phyloP scores from a whole-genome alignment of 2,113 vertebrate genomes.

The Castor canadensis region DNA sequence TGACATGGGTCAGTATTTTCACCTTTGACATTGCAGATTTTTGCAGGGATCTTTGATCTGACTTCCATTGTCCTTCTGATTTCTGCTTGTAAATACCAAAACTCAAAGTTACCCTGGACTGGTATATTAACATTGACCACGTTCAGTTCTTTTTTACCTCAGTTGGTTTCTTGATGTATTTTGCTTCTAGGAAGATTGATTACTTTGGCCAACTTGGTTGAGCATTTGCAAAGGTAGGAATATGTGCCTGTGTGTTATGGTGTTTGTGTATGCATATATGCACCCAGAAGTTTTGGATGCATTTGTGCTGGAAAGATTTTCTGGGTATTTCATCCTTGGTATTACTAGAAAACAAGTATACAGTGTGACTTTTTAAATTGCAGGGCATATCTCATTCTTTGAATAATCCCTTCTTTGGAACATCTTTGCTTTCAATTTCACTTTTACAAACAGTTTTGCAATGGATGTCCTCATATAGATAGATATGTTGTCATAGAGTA shows the following conservation, averaged over 20 bases:
- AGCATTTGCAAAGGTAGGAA: neutral
- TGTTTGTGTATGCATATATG: neutral
- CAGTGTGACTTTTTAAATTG: neutral
- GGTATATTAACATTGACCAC: neutral
- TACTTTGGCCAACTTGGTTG: constrained; percentile 12
- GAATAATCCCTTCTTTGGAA: neutral
- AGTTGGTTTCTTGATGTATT: neutral
- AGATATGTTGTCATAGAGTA: neutral
- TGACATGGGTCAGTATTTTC: neutral
- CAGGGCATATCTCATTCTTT: neutral
- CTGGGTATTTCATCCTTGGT: neutral
- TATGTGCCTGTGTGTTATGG: neutral
- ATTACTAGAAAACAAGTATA: neutral
- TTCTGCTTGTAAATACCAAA: constrained; percentile 6
- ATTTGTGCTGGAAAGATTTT: neutral
- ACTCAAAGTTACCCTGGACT: neutral
- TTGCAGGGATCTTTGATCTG: constrained; percentile 12
- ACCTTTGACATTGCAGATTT: neutral
- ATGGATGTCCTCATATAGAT: neutral
- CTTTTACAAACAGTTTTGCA: neutral
- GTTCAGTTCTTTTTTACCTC: neutral
- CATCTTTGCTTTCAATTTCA: constrained; percentile 22
- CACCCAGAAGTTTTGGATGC: neutral
- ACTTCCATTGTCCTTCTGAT: constrained; percentile 14
- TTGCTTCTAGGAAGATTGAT: neutral